phyloP scores from a whole-genome alignment of 2,113 vertebrate genomes.

The Pseudopipra pipra region DNA sequence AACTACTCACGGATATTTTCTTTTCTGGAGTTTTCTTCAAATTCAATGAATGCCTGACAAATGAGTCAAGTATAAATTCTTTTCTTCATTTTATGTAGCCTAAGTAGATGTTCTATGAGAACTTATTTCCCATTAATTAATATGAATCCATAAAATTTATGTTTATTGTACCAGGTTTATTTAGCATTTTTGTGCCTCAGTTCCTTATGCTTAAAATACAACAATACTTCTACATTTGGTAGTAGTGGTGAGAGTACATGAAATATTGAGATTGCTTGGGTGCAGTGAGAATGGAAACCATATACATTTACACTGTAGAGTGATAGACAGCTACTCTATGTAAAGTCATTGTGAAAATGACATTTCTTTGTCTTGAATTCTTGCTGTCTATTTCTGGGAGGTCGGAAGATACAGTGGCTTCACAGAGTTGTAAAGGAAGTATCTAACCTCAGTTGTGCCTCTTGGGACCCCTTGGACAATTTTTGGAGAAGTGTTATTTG shows the following conservation, averaged over 20 bases:
- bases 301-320: background rate
- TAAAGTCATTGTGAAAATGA: conserved; percentile 25
- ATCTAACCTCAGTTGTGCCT: conserved; percentile 27
- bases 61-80: background rate
- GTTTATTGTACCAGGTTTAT: background rate
- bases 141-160: background rate
- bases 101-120: background rate
- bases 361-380: conserved; percentile 37
- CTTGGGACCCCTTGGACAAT: conserved; percentile 48
- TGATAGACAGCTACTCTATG: conserved; percentile 36
- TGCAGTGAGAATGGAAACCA: background rate
- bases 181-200: background rate
- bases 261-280: background rate
- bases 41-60: background rate
- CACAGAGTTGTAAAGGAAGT: background rate
- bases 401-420: background rate
- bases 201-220: background rate
- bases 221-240: too few species aligned
- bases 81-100: background rate
- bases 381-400: conserved; percentile 54
- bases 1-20: background rate
- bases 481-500: conserved; percentile 54
- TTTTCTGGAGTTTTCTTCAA: background rate
- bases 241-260: background rate
- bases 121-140: background rate